phyloP scores from a whole-genome alignment of 2,113 vertebrate genomes.

The Halichoerus grypus region DNA sequence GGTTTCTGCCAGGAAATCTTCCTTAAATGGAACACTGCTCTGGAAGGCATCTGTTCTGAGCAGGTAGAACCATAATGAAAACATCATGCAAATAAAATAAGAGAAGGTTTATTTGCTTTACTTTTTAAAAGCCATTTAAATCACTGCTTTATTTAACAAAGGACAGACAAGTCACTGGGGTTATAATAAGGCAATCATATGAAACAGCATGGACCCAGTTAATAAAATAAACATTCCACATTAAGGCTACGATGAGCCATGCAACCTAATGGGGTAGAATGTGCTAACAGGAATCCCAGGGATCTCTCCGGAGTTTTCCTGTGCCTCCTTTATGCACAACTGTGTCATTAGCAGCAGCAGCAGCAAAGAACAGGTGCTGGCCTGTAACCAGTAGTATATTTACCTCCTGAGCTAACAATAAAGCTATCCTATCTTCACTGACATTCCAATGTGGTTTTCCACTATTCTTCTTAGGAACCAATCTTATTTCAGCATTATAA shows the following conservation, averaged over 20 bases:
- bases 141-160: constrained; percentile 15
- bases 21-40: not conserved
- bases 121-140: constrained; percentile 38
- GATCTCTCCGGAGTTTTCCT: not conserved
- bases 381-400: not conserved
- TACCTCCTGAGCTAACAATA: not conserved
- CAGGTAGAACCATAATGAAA: not conserved
- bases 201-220: not conserved
- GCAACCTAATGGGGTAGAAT: not conserved
- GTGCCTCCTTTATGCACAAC: not conserved
- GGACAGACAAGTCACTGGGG: not conserved
- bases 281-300: not conserved
- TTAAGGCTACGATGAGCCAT: not conserved
- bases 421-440: not conserved
- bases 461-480: not conserved
- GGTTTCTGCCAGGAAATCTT: not conserved
- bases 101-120: not conserved
- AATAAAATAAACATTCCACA: not conserved
- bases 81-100: no score
- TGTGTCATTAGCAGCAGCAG: not conserved
- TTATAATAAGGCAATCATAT: not conserved
- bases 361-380: not conserved
- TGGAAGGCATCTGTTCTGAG: not conserved
- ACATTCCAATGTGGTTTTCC: not conserved
- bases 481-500: constrained; percentile 35